Percentiles rank a stretch among this genome's conserved stretches.
Evolutionary conservation across 2,888 invertebrate genomes (phyloP).

Genomic region (Unio pictorum): DNA sequence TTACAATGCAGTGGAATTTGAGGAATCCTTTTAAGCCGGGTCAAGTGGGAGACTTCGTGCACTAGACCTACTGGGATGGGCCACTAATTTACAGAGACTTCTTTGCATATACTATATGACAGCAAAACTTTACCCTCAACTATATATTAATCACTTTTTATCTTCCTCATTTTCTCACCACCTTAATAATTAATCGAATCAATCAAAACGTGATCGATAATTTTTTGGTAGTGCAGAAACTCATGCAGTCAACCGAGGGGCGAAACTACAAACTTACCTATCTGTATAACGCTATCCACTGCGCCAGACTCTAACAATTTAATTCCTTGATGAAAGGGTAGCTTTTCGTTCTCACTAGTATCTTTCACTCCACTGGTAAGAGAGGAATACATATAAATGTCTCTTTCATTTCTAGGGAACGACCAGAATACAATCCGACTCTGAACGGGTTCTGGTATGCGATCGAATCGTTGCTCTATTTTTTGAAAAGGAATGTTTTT

Average conservation of each 20-base stretch:
- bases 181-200: too few relatives aligned
- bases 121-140: too few relatives aligned
- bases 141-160: too few relatives aligned
- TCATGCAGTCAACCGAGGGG: not conserved
- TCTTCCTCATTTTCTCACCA: too few relatives aligned
- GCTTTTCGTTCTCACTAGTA: slow-evolving; percentile 81
- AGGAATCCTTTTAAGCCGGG: too few relatives aligned
- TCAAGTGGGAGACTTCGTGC: too few relatives aligned
- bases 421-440: slow-evolving; percentile 90
- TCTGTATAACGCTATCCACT: slow-evolving; percentile 89
- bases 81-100: too few relatives aligned
- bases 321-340: slow-evolving; percentile 89
- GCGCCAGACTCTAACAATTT: slow-evolving; percentile 86
- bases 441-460: slow-evolving; percentile 91
- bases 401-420: slow-evolving; percentile 88
- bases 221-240: not conserved
- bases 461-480: slow-evolving; percentile 88
- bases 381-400: slow-evolving; percentile 92
- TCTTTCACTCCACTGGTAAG: slow-evolving; percentile 75
- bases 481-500: slow-evolving; percentile 88
- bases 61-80: too few relatives aligned
- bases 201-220: too few relatives aligned
- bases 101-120: too few relatives aligned
- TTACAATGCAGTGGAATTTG: too few relatives aligned
- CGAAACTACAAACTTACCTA: slow-evolving; percentile 79